phyloP scores from a whole-genome alignment of 2,797 vertebrate species.

The Onychomys arenicola region DNA sequence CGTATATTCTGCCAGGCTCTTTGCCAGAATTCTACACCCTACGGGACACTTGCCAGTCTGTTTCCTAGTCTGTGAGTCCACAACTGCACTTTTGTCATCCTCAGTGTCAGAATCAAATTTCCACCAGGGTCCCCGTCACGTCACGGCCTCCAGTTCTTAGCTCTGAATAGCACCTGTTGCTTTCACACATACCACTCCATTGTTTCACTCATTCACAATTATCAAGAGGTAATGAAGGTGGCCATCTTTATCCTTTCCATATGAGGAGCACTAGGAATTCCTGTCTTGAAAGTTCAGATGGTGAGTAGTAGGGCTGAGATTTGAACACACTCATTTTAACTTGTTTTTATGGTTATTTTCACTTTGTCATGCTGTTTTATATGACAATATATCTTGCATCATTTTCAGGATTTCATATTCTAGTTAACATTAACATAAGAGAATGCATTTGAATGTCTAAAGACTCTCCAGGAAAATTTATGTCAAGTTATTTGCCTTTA shows the following conservation, averaged over 20 bases:
- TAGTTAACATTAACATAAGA: slow-evolving; percentile 11
- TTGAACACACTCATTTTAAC: not conserved
- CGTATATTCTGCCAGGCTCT: not conserved
- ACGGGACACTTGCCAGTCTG: rapidly evolving
- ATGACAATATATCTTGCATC: not conserved
- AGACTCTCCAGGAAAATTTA: slow-evolving; percentile 16
- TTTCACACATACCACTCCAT: not conserved
- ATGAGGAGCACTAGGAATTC: not conserved
- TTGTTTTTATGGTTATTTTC: not conserved
- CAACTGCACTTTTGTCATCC: not conserved
- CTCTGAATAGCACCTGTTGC: not conserved
- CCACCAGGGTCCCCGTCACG: not conserved
- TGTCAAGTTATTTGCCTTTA: not conserved
- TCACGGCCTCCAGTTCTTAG: not conserved
- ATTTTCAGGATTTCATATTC: not conserved
- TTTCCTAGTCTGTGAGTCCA: not conserved
- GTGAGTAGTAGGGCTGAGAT: not conserved
- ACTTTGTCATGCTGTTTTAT: not conserved
- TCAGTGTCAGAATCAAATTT: not conserved
- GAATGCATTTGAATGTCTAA: slow-evolving; percentile 16
- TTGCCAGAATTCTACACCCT: not conserved
- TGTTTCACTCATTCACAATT: not conserved
- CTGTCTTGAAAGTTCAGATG: slow-evolving; percentile 6
- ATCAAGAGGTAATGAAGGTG: not conserved
- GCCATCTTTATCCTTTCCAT: not conserved